Evolutionary conservation across 2,888 invertebrate species (phyloP).

Genomic region (Tubulanus polymorphus): DNA sequence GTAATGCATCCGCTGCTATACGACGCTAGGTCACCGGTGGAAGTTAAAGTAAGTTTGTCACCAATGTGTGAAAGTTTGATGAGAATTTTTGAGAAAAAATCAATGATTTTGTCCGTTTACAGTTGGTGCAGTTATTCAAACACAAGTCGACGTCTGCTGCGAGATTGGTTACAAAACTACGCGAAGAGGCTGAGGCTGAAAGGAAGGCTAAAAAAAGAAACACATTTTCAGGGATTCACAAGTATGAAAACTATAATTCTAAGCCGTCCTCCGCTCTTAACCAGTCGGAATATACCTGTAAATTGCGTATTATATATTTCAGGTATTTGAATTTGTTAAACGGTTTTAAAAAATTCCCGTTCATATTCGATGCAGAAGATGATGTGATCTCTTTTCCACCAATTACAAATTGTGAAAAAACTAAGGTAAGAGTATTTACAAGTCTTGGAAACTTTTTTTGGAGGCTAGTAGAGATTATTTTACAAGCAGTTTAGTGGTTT

Average conservation of each 20-base stretch:
- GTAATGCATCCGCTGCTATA: slow-evolving; percentile 63
- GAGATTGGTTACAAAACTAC: slow-evolving; percentile 66
- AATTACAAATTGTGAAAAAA: slow-evolving; percentile 76
- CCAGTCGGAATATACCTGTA: not conserved
- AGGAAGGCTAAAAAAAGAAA: slow-evolving; percentile 80
- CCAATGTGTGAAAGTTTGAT: not conserved
- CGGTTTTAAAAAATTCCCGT: slow-evolving; percentile 70
- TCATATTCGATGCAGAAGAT: slow-evolving; percentile 63
- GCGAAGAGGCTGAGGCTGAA: slow-evolving; percentile 73
- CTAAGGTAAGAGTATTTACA: slow-evolving; percentile 62
- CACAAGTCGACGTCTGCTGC: slow-evolving; percentile 63
- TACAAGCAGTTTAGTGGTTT: too few relatives aligned
- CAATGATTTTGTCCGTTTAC: slow-evolving; percentile 8
- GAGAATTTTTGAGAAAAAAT: not conserved
- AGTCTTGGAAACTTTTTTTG: too few relatives aligned
- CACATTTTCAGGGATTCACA: slow-evolving; percentile 77
- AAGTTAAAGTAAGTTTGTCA: slow-evolving; percentile 63
- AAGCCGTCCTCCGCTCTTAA: not conserved
- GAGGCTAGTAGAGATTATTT: too few relatives aligned
- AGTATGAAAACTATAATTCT: slow-evolving; percentile 51
- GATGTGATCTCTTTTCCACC: slow-evolving; percentile 78
- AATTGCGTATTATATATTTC: slow-evolving; percentile 16
- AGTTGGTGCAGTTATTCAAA: slow-evolving; percentile 62
- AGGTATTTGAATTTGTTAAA: slow-evolving; percentile 72
- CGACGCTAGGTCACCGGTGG: slow-evolving; percentile 65